Conservation (phyloP, 1,140 invertebrate species). For the Drosophila baimaii region DNA sequence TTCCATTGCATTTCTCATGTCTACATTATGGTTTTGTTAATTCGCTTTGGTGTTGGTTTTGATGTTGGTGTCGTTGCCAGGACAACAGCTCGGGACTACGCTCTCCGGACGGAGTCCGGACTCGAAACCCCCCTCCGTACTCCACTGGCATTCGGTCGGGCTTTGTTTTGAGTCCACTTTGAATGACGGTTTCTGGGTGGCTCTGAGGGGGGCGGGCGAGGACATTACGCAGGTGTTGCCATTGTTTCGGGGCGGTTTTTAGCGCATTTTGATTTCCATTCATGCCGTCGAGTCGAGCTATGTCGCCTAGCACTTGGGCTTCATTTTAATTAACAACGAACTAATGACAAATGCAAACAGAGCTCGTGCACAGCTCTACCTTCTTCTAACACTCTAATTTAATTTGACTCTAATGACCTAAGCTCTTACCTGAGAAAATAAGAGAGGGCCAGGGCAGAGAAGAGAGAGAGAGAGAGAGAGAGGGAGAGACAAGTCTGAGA, state of each 20-base stretch:
- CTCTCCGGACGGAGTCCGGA: slow-evolving; percentile 2
- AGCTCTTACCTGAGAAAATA: slow-evolving; percentile 20
- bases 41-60: slow-evolving; percentile 65
- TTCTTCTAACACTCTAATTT: slow-evolving; percentile 65
- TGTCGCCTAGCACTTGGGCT: slow-evolving; percentile 66
- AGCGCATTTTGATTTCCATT: slow-evolving; percentile 76
- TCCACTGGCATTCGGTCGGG: slow-evolving; percentile 66
- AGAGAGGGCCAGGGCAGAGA: background rate
- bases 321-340: slow-evolving; percentile 82
- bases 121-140: slow-evolving; percentile 1
- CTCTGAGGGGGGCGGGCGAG: slow-evolving; percentile 28
- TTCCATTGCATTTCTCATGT: slow-evolving; percentile 54
- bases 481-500: slow-evolving; percentile 1
- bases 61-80: slow-evolving; percentile 68
- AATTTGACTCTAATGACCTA: slow-evolving; percentile 78
- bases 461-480: background rate
- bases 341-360: slow-evolving; percentile 72
- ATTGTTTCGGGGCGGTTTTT: slow-evolving; percentile 77
- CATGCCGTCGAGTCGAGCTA: slow-evolving; percentile 38
- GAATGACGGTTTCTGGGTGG: slow-evolving; percentile 37
- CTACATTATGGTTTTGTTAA: slow-evolving; percentile 72
- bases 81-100: slow-evolving; percentile 45
- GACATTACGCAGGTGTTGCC: slow-evolving; percentile 68
- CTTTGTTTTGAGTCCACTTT: slow-evolving; percentile 65
- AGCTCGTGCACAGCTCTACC: slow-evolving; percentile 27